Evolutionary conservation across 2,797 vertebrate genomes (phyloP), one percentile per base, ranked within the genome.

Genomic region (Enteromius trimaculatus): DNA sequence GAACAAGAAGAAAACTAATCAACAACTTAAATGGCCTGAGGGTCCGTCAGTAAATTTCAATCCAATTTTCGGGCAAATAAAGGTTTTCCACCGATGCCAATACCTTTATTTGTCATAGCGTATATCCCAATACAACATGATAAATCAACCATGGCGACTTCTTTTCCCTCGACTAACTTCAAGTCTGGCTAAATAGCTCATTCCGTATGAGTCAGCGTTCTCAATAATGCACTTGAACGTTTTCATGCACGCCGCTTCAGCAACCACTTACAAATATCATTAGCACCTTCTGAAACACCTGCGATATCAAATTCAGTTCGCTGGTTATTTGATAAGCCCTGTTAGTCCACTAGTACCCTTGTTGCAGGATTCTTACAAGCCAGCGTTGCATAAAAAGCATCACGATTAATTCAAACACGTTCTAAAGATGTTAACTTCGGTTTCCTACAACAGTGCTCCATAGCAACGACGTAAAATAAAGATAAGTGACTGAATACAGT

Each of bases 251-350:
- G 31, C 49, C 47, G 31, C 66, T 77, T 80, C 72, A 83, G 81
- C 69, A 65, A n/a, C 75, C 83, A 72, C 65, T 77, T 75, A 70
- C 29, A 84, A 85, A 78, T 84, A 80, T 55, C 71, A 49, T 69
- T 86, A 87, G 86, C 86, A 88, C 88, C 84, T 87, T 88, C 86
- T 23, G 79, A 86, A 87, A 84, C 74, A 70, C 84, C 84, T 86
- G 84, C 81, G 37, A 39, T 79, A 70, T 55, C 82, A 62, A 79
- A 74, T 82, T 84, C 26, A 81, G 64, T 71, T 76, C 58, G 49
- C 83, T 16, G 69, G 79, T 87, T 86, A 64, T 31, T 78, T 78
- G 75, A 26, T 21, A 64, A 83, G 86, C 81, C 76, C 85, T 77
- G 79, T 86, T 77, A 80, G 42, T 84, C 77, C 49, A 84, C 70